Evolutionary conservation across 2,888 invertebrate species (phyloP).

Genomic region (Aleiodes alternator): DNA sequence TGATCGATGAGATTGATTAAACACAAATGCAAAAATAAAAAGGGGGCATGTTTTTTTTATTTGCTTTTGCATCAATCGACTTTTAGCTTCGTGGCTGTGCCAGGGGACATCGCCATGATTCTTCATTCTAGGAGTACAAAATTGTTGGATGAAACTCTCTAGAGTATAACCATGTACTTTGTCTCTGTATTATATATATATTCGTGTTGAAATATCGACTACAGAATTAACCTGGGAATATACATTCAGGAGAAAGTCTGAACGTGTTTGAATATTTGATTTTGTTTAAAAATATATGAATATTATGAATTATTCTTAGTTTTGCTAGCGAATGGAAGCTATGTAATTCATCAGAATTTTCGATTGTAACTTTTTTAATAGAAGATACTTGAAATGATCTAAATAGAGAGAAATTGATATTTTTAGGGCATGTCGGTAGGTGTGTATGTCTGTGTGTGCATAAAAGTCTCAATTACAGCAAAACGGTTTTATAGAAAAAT

Average conservation of each 20-base stretch:
- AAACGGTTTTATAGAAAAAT: too few species aligned
- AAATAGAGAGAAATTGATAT: too few species aligned
- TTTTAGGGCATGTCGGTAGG: too few species aligned
- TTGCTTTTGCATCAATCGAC: conserved; percentile 2
- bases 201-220: conserved; percentile 23
- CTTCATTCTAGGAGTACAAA: conserved; percentile 18
- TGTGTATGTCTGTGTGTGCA: too few species aligned
- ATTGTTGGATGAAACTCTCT: conserved; percentile 20
- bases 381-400: too few species aligned
- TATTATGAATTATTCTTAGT: too few species aligned
- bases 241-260: conserved; percentile 2
- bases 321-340: too few species aligned
- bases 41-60: background rate
- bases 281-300: too few species aligned
- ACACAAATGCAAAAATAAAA: background rate
- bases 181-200: background rate
- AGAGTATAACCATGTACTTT: background rate
- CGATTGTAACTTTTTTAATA: too few species aligned
- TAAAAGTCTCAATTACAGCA: too few species aligned
- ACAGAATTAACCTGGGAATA: conserved; percentile 19
- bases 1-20: conserved; percentile 21
- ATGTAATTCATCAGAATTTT: too few species aligned
- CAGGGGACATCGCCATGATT: conserved; percentile 5
- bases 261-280: conserved; percentile 8
- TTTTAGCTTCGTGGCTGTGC: background rate